phyloP scores from a whole-genome alignment of 2,888 invertebrate species.

The Folsomia candida region DNA sequence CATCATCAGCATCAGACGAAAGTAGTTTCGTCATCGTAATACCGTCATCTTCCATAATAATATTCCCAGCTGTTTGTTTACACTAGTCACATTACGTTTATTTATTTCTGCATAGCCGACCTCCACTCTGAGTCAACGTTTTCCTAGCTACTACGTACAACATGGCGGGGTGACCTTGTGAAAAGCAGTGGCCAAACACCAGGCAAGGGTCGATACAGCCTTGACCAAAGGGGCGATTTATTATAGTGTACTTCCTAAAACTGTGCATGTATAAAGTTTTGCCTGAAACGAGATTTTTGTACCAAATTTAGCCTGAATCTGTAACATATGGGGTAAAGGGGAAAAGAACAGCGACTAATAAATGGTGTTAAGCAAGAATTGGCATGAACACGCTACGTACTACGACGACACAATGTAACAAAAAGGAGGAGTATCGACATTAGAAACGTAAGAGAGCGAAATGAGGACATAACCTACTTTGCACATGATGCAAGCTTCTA shows the following conservation, averaged over 20 bases:
- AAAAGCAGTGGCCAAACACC: not conserved
- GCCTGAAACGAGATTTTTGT: too few species aligned
- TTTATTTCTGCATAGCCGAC: not conserved
- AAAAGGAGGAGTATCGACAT: not conserved
- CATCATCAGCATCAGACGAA: not conserved
- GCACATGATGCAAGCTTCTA: constrained; percentile 12
- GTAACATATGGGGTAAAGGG: not conserved
- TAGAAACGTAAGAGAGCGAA: constrained; percentile 4
- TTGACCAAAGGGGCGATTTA: too few species aligned
- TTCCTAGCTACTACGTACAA: not conserved
- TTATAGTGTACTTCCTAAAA: too few species aligned
- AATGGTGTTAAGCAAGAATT: too few species aligned
- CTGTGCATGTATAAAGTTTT: too few species aligned
- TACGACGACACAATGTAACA: not conserved
- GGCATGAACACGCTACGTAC: not conserved
- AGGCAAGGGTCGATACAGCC: too few species aligned
- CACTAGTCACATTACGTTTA: not conserved
- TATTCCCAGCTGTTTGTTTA: not conserved
- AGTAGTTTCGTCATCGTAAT: not conserved
- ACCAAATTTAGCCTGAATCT: not conserved
- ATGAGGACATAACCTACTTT: constrained; percentile 21
- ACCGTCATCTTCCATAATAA: not conserved
- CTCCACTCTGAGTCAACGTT: not conserved
- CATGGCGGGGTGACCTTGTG: not conserved
- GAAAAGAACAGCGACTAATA: not conserved